Base-by-base conservation (phyloP, 2,888 invertebrate species). In the Myopa testacea region DNA sequence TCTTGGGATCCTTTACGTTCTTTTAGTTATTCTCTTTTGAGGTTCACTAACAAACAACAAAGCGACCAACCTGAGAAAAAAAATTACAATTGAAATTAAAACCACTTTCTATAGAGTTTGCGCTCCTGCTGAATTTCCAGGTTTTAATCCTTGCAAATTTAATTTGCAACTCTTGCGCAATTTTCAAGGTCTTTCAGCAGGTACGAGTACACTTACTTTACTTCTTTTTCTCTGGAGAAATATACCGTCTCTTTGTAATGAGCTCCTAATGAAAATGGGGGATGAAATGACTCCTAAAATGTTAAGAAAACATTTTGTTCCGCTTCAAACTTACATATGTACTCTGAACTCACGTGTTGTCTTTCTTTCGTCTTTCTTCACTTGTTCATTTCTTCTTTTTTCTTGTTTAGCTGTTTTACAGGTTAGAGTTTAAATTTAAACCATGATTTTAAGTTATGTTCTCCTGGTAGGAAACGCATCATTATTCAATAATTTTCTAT, bases 131-230 rank as follows among this genome's bases (percentile, higher is more conserved):
- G 26, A 55, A 26, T 45, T 52, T 38, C 67, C 34, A 58, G 67
- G 58, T 68, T 58, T 26, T 68, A 68, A 75, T 75, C 75, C 67
- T 52, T 75, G 75, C 75, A 68, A 67, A 75, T 50, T 14, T 38
- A 55, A 38, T 75, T 75, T 38, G 75, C 75, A 68, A 75, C 67
- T 26, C 7, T 75, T 75, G 75, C 63, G 37, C 50, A 58, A 37
- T 14, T 37, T 12, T 37, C n/a, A n/a, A 19, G 60, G 60, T 60
- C n/a, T 8, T n/a, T 19, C 12, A 26, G 50, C 8, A 50, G 50
- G 50, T 50, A 26, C 26, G 26, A 26, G 26, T 26, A 26, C 26
- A 26, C 1, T 26, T 26, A 26, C 26, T 26, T 26, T 26, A 26
- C 26, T 26, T 26, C 26, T 26, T 26, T 26, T 58, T 58, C 12